Base-by-base conservation (phyloP, 2,888 invertebrate genomes). In the Drosophila parthenogenetica region DNA sequence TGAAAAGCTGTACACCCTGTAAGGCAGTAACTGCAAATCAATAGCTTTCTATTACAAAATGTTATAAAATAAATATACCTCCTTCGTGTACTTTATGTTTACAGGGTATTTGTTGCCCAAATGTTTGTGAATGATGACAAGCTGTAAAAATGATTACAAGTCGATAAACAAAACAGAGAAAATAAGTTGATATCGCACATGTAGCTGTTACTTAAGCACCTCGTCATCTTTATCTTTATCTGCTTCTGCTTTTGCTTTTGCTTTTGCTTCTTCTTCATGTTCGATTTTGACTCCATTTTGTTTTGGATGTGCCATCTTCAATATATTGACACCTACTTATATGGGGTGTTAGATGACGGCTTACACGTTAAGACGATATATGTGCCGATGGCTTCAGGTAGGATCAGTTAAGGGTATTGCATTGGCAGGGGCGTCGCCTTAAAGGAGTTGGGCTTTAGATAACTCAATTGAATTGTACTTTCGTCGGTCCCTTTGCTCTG, bases 401-500 rank as follows among this genome's bases (percentile, higher is more conserved):
- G 22, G 22, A 40, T 22, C 25, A 22, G 45, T 11, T 11, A 8
- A 3, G 11, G 35, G 8, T 14, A 7, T 2, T 13, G 2, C 16
- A 4, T 13, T 17, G 11, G 14, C 2, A 32, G 22, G 29, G 29
- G 29, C 8, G 29, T 29, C 8, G 29, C 8, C 29, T 29, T 29
- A 8, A 0, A 8, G 29, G 29, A 29, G 29, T 8, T 29, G 29
- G 29, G 29, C 29, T 29, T 29, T 40, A 50, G 55, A 62, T 68
- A 77, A 75, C 63, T 73, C 78, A 75, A 75, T 75, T 77, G 73
- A 63, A 51, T 55, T 48, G 59, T 48, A 49, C 78, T 68, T 60
- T 58, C 22, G 17, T 37, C 10, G 22, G 35, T 45, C 32, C 35
- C 40, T 43, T 19, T 40, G n/a, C 43, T 5, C 40, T 40, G 1